Evolutionary conservation across 2,797 vertebrate genomes (phyloP).

Genomic region (Ptychadena robeensis): DNA sequence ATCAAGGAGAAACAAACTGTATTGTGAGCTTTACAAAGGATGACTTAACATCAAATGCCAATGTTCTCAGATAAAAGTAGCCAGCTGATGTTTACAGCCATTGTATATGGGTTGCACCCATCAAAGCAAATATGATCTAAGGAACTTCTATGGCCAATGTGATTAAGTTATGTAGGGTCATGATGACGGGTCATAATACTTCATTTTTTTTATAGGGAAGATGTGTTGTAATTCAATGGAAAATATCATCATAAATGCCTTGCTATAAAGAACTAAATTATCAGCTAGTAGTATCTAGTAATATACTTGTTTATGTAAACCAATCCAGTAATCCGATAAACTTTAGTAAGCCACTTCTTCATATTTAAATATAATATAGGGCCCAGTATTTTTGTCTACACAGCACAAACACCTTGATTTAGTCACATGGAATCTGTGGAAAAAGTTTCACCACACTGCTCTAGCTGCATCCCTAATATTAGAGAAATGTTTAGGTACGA

Average conservation of each 20-base stretch:
- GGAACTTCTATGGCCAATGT: background rate
- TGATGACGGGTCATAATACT: background rate
- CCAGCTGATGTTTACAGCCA: background rate
- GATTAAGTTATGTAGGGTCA: background rate
- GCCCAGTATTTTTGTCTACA: no score
- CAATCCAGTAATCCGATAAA: no score
- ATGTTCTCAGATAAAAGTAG: conserved; percentile 11
- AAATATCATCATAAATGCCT: background rate
- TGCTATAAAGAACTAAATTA: no score
- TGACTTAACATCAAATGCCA: background rate
- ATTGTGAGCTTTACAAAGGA: background rate
- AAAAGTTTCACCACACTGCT: no score
- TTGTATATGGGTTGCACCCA: conserved; percentile 6
- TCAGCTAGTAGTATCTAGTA: no score
- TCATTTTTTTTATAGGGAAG: background rate
- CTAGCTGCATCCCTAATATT: no score
- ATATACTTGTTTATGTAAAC: no score
- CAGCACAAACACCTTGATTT: no score
- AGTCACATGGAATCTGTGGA: no score
- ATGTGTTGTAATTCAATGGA: background rate
- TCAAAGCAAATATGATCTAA: background rate
- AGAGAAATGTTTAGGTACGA: no score
- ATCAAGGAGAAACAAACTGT: background rate
- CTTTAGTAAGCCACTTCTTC: no score
- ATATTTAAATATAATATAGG: no score